A percentile compares a stretch with the other conserved stretches of the same genome.
phyloP scores from a whole-genome alignment of 2,113 vertebrate species.

The Petromus typicus region DNA sequence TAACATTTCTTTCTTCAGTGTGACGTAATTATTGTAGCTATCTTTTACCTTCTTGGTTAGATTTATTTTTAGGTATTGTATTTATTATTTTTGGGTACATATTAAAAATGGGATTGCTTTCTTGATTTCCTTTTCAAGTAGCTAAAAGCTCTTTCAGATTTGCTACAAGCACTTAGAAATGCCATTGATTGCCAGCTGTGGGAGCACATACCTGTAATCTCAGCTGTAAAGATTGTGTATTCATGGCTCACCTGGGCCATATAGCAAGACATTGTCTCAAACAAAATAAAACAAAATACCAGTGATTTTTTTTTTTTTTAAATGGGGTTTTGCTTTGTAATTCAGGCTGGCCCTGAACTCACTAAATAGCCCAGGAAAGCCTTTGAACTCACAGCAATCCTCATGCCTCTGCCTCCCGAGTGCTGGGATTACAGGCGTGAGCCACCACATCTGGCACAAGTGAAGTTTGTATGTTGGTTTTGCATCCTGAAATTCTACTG shows the following conservation, averaged over 20 bases:
- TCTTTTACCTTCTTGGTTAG: background rate
- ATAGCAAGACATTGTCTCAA: background rate
- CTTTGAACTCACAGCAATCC: too few relatives aligned
- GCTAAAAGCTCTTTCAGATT: background rate
- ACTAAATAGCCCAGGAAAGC: too few relatives aligned
- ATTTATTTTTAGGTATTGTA: background rate
- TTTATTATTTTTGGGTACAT: background rate
- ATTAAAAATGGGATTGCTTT: background rate
- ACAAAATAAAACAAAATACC: background rate
- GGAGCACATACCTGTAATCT: background rate
- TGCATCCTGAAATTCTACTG: background rate
- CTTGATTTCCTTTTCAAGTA: background rate
- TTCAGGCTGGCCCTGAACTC: too few relatives aligned
- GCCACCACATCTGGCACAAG: too few relatives aligned
- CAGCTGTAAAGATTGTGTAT: background rate
- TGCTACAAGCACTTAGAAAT: background rate
- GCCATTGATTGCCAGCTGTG: background rate
- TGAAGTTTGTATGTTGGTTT: background rate
- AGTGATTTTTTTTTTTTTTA: too few relatives aligned
- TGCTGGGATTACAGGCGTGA: too few relatives aligned
- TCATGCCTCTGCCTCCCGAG: too few relatives aligned
- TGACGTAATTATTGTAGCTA: background rate
- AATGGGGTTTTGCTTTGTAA: too few relatives aligned
- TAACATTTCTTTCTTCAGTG: background rate
- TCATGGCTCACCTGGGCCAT: background rate